Percentiles rank a stretch among this genome's conserved stretches.
Evolutionary conservation across 2,113 vertebrate species (phyloP).

Genomic region (Silurus glanis): DNA sequence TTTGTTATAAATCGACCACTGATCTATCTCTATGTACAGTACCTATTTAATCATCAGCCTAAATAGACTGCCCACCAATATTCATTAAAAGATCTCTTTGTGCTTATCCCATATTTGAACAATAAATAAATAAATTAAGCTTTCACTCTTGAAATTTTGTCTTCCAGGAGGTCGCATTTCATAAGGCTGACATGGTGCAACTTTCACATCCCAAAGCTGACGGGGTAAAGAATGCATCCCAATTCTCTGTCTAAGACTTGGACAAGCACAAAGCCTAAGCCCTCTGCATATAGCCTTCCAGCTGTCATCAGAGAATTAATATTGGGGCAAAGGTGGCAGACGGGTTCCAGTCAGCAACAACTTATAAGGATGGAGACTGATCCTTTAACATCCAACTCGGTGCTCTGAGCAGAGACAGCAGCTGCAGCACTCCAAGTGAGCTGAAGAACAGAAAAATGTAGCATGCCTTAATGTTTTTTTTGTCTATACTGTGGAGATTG

Average conservation of each 20-base stretch:
- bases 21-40: not conserved
- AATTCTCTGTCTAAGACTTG: constrained; percentile 61
- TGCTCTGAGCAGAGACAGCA: constrained; percentile 14
- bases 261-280: constrained; percentile 40
- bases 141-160: not conserved
- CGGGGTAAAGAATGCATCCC: constrained; percentile 57
- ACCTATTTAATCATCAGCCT: not conserved
- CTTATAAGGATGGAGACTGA: constrained; percentile 33
- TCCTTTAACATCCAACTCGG: constrained; percentile 17
- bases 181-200: constrained; percentile 31
- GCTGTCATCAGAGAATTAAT: constrained; percentile 64
- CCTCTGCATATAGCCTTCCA: constrained; percentile 68
- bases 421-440: not conserved
- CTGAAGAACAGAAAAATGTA: constrained; percentile 5
- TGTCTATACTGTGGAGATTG: not conserved
- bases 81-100: not conserved
- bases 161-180: constrained; percentile 11
- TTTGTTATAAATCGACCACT: not conserved
- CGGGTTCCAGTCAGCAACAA: constrained; percentile 36
- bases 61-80: not conserved
- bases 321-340: constrained; percentile 49
- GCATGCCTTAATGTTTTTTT: not conserved
- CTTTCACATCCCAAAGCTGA: constrained; percentile 27
- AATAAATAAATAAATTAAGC: not conserved
- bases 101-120: not conserved